Percentiles rank a stretch among this genome's conserved stretches.
Evolutionary conservation across 1,140 invertebrate genomes (phyloP).

Genomic region (Diorhabda carinulata): DNA sequence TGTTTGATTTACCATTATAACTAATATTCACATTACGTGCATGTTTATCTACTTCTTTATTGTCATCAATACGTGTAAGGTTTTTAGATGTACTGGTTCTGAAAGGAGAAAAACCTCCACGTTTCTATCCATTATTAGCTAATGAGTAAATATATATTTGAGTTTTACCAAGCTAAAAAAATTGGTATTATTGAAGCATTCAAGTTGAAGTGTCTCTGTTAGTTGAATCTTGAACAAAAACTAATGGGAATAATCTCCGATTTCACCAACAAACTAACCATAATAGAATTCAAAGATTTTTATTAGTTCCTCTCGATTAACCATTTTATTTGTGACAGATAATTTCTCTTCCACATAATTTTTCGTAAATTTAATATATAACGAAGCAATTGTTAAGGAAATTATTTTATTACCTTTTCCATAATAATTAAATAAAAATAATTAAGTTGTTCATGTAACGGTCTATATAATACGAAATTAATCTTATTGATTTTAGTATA

Average conservation of each 20-base stretch:
- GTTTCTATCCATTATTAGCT: too few species aligned
- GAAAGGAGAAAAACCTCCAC: too few species aligned
- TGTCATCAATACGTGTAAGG: too few species aligned
- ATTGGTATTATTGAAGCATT: too few species aligned
- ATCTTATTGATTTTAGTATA: neutral
- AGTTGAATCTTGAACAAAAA: too few species aligned
- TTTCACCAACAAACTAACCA: conserved; percentile 5
- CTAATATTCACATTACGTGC: too few species aligned
- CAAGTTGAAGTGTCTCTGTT: too few species aligned
- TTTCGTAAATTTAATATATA: neutral
- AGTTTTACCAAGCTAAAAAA: too few species aligned
- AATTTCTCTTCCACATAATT: conserved; percentile 2
- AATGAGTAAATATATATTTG: too few species aligned
- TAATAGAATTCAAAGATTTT: neutral
- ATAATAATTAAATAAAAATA: neutral
- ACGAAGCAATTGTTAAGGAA: neutral
- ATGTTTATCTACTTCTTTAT: too few species aligned
- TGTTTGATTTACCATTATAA: too few species aligned
- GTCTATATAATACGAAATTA: neutral
- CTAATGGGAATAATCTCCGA: neutral
- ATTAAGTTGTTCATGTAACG: neutral
- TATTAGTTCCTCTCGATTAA: conserved; percentile 4
- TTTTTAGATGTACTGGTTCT: too few species aligned
- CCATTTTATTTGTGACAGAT: neutral
- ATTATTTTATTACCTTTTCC: conserved; percentile 1